Conservation (phyloP, 1,140 invertebrate species). For the Papilio aristodemus region DNA sequence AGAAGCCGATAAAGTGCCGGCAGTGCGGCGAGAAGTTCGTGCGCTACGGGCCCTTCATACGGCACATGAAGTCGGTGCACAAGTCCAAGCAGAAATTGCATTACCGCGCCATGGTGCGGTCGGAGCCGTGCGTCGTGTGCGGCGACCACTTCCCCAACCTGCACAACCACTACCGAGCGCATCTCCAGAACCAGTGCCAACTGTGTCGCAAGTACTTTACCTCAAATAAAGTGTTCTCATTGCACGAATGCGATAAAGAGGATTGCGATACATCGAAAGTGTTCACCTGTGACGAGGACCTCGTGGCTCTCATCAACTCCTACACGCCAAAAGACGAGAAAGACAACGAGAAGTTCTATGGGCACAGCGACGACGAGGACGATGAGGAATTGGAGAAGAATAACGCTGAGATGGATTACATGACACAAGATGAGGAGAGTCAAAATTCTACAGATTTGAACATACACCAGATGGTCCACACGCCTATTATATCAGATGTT, state of each 20-base stretch:
- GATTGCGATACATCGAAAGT: slow-evolving; percentile 69
- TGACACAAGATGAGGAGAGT: slow-evolving; percentile 49
- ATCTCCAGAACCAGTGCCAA: slow-evolving; percentile 68
- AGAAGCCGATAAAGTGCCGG: slow-evolving; percentile 72
- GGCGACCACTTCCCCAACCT: slow-evolving; percentile 72
- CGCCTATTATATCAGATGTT: slow-evolving; percentile 72
- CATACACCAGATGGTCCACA: slow-evolving; percentile 57
- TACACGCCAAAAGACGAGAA: slow-evolving; percentile 68
- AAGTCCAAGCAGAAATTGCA: slow-evolving; percentile 70
- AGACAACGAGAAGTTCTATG: slow-evolving; percentile 71
- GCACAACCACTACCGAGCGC: slow-evolving; percentile 76
- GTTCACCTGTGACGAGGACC: slow-evolving; percentile 62
- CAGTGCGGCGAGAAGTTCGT: slow-evolving; percentile 72
- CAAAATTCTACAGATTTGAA: slow-evolving; percentile 50
- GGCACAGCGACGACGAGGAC: slow-evolving; percentile 53
- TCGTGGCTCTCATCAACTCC: slow-evolving; percentile 58
- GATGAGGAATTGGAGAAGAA: slow-evolving; percentile 34
- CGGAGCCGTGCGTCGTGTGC: slow-evolving; percentile 70
- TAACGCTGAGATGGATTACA: slow-evolving; percentile 14
- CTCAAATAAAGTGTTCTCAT: slow-evolving; percentile 62
- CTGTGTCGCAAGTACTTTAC: slow-evolving; percentile 72
- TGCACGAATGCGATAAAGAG: slow-evolving; percentile 68
- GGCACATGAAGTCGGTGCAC: slow-evolving; percentile 69
- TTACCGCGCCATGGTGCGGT: slow-evolving; percentile 62
- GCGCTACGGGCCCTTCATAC: slow-evolving; percentile 72